These are phyloP conservation scores for Brachyopa scutellaris DNA, from an alignment of 2,888 invertebrate genomes.

Conservation along the genomic window DNA sequence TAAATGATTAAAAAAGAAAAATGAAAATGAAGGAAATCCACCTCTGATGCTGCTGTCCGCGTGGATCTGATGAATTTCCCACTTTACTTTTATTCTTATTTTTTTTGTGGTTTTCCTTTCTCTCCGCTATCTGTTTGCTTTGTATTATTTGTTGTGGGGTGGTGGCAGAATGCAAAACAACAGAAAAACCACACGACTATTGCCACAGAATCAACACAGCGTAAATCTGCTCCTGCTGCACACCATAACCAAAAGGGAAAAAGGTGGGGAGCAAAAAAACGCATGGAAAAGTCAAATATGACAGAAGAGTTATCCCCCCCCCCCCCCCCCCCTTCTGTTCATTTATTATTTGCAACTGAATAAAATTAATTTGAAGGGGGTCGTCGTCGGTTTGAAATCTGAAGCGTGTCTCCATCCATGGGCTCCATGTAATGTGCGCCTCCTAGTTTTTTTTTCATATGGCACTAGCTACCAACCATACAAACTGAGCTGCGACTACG, in stretches of 20 bases:
- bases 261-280: neutral
- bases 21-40: neutral
- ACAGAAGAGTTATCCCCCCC: too few relatives aligned
- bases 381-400: too few relatives aligned
- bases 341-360: neutral
- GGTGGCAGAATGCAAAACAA: neutral
- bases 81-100: constrained; percentile 2
- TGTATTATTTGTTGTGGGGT: constrained; percentile 33
- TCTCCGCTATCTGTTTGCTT: too few relatives aligned
- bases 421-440: too few relatives aligned
- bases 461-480: too few relatives aligned
- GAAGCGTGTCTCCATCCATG: neutral
- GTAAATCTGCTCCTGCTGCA: constrained; percentile 16
- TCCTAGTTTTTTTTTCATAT: too few relatives aligned
- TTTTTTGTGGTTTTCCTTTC: constrained; percentile 22
- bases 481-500: too few relatives aligned
- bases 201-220: constrained; percentile 34
- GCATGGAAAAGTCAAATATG: constrained; percentile 8
- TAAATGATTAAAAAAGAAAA: constrained; percentile 43
- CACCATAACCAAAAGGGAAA: neutral
- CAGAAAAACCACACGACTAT: constrained; percentile 38
- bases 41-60: neutral
- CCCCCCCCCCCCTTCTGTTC: neutral
- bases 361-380: constrained; percentile 19
- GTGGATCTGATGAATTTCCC: constrained; percentile 20